Evolutionary conservation across 2,113 vertebrate species (phyloP).

Genomic region (Miniopterus natalensis): DNA sequence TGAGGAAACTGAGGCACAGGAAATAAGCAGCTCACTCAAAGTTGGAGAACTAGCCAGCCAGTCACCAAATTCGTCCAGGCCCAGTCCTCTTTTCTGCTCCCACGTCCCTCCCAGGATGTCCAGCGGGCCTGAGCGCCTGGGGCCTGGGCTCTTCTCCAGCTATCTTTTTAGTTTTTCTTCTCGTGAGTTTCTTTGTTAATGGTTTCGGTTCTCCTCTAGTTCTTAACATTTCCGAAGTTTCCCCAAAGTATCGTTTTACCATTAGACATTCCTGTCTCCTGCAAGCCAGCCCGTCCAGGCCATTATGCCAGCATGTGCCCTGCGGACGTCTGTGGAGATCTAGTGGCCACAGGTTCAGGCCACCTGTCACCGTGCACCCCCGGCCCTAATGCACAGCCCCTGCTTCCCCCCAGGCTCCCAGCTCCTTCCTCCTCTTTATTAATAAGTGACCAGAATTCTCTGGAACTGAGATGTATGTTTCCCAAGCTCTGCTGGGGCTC

Average conservation of each 20-base stretch:
- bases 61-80: fast-evolving
- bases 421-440: not conserved
- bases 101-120: fast-evolving
- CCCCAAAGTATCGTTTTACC: not conserved
- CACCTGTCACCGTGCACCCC: fast-evolving
- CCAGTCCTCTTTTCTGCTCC: not conserved
- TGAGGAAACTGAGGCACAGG: constrained; percentile 53
- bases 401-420: not conserved
- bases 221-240: not conserved
- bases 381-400: fast-evolving
- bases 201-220: not conserved
- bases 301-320: not conserved
- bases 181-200: not conserved
- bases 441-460: constrained; percentile 13
- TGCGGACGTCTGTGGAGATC: not conserved
- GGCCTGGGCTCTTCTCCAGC: not conserved
- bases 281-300: not conserved
- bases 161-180: not conserved
- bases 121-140: not conserved
- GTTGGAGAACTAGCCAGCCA: not conserved
- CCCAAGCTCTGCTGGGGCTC: not conserved
- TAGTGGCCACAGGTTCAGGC: fast-evolving
- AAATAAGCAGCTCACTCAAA: not conserved
- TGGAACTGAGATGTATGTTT: not conserved
- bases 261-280: not conserved